These are phyloP conservation scores for Menidia menidia DNA, from an alignment of 2,797 vertebrate species.

Conservation along the genomic window DNA sequence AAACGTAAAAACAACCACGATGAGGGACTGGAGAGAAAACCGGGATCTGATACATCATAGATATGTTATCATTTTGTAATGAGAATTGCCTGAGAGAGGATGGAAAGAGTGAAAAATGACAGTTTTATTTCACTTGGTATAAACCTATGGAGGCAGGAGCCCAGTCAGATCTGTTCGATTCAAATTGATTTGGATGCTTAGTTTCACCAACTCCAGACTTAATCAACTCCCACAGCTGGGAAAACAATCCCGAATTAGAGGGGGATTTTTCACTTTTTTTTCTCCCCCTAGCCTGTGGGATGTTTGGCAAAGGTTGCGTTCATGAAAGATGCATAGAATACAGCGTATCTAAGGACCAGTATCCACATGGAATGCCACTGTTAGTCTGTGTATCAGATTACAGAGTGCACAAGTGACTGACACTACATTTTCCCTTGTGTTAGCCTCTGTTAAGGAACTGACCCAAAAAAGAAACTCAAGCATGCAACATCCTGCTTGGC, in stretches of 20 bases:
- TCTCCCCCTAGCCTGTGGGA: slow-evolving; percentile 41
- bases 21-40: not conserved
- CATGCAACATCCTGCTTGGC: not conserved
- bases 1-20: slow-evolving; percentile 3
- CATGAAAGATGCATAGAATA: slow-evolving; percentile 20
- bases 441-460: slow-evolving; percentile 34
- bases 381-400: slow-evolving; percentile 25
- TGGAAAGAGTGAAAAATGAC: slow-evolving; percentile 23
- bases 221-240: slow-evolving; percentile 57
- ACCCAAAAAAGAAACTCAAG: slow-evolving; percentile 13
- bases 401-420: slow-evolving; percentile 27
- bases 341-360: slow-evolving; percentile 10
- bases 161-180: slow-evolving; percentile 41
- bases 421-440: slow-evolving; percentile 30
- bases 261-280: slow-evolving; percentile 51
- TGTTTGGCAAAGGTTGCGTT: slow-evolving; percentile 29
- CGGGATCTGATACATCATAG: slow-evolving; percentile 3
- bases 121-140: slow-evolving; percentile 44
- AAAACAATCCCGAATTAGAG: slow-evolving; percentile 59
- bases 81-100: slow-evolving; percentile 8
- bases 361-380: slow-evolving; percentile 19
- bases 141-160: slow-evolving; percentile 38
- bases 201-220: slow-evolving; percentile 57
- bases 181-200: slow-evolving; percentile 69
- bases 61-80: slow-evolving; percentile 3